Evolutionary conservation across 2,113 vertebrate genomes (phyloP).

Genomic region (Anthoscopus minutus): DNA sequence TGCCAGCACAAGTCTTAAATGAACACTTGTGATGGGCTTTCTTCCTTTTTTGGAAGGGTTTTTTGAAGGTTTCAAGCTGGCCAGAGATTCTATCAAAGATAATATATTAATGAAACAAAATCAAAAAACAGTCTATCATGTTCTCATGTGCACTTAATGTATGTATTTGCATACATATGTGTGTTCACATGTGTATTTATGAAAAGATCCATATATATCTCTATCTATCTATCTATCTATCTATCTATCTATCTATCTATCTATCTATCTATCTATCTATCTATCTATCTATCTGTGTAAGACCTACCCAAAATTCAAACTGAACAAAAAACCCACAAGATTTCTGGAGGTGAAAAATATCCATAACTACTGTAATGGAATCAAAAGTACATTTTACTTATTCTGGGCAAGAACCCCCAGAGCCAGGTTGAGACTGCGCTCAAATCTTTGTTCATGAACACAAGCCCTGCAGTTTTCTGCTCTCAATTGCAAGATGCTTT

Average conservation of each 20-base stretch:
- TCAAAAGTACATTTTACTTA: not conserved
- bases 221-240: too few relatives aligned
- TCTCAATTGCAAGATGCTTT: not conserved
- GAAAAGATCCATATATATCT: not conserved
- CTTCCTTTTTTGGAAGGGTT: not conserved
- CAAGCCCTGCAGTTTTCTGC: not conserved
- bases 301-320: not conserved
- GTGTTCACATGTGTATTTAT: not conserved
- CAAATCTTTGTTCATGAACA: not conserved
- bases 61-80: not conserved
- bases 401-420: not conserved
- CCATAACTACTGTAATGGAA: not conserved
- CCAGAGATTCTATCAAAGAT: not conserved
- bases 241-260: too few relatives aligned
- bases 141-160: not conserved
- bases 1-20: not conserved
- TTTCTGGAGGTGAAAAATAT: not conserved
- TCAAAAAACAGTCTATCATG: not conserved
- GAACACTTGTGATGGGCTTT: not conserved
- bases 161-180: not conserved
- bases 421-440: not conserved
- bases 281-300: too few relatives aligned
- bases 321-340: not conserved
- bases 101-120: not conserved
- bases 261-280: too few relatives aligned